These are phyloP conservation scores for Hydrozoanthus tunicans DNA, from an alignment of 64 coral and sea anemone genomes.

Conservation along the genomic window DNA sequence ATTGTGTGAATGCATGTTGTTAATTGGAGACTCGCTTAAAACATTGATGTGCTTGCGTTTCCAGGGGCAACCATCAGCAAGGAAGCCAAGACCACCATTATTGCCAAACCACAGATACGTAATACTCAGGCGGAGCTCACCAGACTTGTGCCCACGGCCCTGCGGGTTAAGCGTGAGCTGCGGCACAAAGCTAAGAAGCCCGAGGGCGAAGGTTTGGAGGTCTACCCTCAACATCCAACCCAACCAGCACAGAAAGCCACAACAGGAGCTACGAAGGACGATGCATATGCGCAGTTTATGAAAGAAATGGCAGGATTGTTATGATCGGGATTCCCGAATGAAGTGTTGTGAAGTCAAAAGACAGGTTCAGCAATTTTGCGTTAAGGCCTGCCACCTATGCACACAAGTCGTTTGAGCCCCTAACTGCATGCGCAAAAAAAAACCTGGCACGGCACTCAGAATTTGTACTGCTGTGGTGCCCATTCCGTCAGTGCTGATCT, in stretches of 20 bases:
- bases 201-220: slow-evolving; percentile 72
- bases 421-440: no score
- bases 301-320: slow-evolving; percentile 98
- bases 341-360: no score
- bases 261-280: slow-evolving; percentile 83
- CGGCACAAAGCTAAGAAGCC: slow-evolving; percentile 84
- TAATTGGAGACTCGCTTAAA: not conserved
- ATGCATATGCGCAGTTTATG: slow-evolving; percentile 98
- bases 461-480: no score
- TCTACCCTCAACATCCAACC: slow-evolving; percentile 59
- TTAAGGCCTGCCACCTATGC: no score
- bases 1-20: not conserved
- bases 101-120: slow-evolving; percentile 92
- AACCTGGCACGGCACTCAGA: no score
- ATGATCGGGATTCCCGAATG: slow-evolving; percentile 21
- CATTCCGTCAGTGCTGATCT: no score
- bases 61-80: slow-evolving; percentile 78
- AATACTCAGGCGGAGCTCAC: slow-evolving; percentile 98
- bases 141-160: slow-evolving; percentile 87
- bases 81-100: slow-evolving; percentile 74
- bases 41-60: not conserved
- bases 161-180: slow-evolving; percentile 93
- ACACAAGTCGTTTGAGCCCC: no score
- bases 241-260: slow-evolving; percentile 70
- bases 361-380: no score